Conservation (phyloP, 2,113 vertebrate genomes). For the Dipodomys merriami region DNA sequence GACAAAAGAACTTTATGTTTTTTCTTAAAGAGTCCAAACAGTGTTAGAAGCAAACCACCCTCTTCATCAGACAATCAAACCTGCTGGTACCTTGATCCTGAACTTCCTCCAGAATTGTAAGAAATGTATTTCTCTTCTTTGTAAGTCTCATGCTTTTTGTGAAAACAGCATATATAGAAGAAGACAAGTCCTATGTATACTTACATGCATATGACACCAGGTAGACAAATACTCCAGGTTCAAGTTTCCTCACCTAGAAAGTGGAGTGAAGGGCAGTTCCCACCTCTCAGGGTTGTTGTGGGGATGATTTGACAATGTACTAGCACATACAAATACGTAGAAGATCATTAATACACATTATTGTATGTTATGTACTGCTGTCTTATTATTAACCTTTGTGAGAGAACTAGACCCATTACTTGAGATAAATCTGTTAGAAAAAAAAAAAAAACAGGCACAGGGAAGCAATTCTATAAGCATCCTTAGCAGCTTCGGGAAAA, state of each 20-base stretch:
- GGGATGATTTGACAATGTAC: neutral
- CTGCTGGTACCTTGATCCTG: neutral
- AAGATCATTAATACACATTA: neutral
- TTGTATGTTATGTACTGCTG: neutral
- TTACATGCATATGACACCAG: neutral
- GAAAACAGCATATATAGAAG: no score
- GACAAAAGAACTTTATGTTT: neutral
- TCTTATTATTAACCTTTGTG: neutral
- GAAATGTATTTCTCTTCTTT: neutral
- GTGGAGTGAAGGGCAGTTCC: neutral
- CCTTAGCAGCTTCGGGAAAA: constrained; percentile 11
- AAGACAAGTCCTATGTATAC: neutral
- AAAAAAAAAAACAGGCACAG: no score
- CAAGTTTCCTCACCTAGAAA: neutral
- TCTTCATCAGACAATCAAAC: neutral
- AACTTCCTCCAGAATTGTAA: neutral
- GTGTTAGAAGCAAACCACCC: neutral
- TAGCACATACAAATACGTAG: neutral
- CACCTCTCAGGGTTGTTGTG: neutral
- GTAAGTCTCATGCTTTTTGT: neutral
- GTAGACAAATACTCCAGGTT: neutral
- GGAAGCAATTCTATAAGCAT: neutral
- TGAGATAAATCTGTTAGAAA: neutral
- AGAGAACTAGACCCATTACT: neutral
- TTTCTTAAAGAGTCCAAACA: neutral